Evolutionary conservation across 53 echinoderm and acorn worm genomes (phyloP), one percentile per base, ranked within the genome.

Genomic region (Echinarachnius parma): DNA sequence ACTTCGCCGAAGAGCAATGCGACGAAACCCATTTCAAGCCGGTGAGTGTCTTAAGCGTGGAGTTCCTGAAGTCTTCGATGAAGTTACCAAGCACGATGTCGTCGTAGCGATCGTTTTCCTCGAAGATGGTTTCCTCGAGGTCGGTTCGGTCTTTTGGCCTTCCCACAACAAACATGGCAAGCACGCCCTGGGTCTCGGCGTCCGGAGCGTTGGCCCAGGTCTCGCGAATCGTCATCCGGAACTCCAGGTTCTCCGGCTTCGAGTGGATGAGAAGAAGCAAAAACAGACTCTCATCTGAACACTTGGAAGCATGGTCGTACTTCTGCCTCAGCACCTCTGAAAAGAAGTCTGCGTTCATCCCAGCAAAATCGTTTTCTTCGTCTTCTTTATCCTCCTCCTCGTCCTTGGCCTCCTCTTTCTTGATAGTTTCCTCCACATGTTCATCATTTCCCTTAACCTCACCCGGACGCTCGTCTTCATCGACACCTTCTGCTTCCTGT

Each of bases 201-300:
- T 81, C 71, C 4, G 84, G 87, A 3, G 67, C 80, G 59, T 93
- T 89, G 13, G 86, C 93, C 93, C 93, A 93, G 0, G 89, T 93
- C 31, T 89, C 87, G 10, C 93, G 76, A 27, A 93, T 86, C 31
- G 89, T 86, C 67, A 83, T 83, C 36, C 93, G 62, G 53, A 61
- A 65, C 47, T 83, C 86, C n/a, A 83, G 37, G 30, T 82, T 62
- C 21, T 44, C 64, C 13, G 89, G 86, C 18, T 49, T 24, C 13
- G 93, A 89, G 34, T 52, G 46, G 19, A 93, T 78, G 2, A 93
- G 64, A 13, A 86, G 74, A 7, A 93, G 77, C 16, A 93, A 37
- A 61, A 93, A 92, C 27, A 68, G 50, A 54, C 76, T 84, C 14
- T 64, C 77, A 28, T 75, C 76, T 30, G 32, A 42, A 26, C 89